A percentile compares a stretch with the other conserved stretches of the same genome.
Conservation (phyloP, 1,140 invertebrate species). For the Lineus longissimus region DNA sequence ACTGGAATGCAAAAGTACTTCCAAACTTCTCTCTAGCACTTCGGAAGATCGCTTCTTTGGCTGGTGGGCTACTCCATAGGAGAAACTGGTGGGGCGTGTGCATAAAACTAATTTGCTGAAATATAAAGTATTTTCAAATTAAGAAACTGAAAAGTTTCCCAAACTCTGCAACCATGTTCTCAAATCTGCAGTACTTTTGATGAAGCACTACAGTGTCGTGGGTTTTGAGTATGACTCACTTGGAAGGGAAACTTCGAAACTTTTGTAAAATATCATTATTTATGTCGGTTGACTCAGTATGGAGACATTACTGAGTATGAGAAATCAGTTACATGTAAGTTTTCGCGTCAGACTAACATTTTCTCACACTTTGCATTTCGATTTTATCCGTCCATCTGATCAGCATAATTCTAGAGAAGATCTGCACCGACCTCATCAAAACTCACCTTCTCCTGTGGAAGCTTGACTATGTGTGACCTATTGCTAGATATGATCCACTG, state of each 20-base stretch:
- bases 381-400: no score
- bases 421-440: no score
- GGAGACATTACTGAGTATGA: no score
- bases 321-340: no score
- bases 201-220: background rate
- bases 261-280: no score
- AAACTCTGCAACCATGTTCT: background rate
- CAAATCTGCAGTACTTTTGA: background rate
- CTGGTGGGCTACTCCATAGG: constrained; percentile 40
- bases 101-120: constrained; percentile 41
- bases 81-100: constrained; percentile 47
- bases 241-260: background rate
- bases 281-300: no score
- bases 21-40: constrained; percentile 33
- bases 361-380: no score
- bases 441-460: constrained; percentile 32
- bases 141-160: background rate
- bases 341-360: no score
- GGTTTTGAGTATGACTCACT: background rate
- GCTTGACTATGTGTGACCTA: constrained; percentile 44
- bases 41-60: constrained; percentile 42
- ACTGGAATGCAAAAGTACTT: constrained; percentile 50
- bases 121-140: constrained; percentile 1
- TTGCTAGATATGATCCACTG: constrained; percentile 47
- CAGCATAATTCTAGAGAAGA: no score